phyloP scores from a whole-genome alignment of 2,797 vertebrate genomes.

The Lindbergichthys nudifrons region DNA sequence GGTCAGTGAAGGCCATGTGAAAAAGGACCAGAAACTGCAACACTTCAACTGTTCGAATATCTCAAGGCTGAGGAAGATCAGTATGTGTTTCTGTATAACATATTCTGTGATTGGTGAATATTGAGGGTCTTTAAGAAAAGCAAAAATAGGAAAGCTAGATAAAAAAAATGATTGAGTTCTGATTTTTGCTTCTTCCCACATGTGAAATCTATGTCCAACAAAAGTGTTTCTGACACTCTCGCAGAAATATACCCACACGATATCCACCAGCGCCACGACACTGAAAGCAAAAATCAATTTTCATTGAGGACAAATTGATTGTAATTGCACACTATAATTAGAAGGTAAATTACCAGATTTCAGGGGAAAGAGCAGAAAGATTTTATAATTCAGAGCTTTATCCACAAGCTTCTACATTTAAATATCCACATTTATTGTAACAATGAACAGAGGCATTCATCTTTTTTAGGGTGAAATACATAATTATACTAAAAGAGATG shows the following conservation, averaged over 20 bases:
- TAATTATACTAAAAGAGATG: constrained; percentile 40
- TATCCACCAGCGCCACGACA: constrained; percentile 15
- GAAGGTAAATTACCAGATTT: constrained; percentile 56
- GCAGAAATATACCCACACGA: constrained; percentile 16
- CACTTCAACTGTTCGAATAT: background rate
- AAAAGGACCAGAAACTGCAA: background rate
- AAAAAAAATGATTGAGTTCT: background rate
- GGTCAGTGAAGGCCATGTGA: constrained; percentile 4
- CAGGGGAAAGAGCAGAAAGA: constrained; percentile 42
- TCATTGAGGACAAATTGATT: constrained; percentile 72
- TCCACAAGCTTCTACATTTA: constrained; percentile 18
- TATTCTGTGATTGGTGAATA: background rate
- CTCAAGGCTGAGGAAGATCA: background rate
- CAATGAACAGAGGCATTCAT: constrained; percentile 31
- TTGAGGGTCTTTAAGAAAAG: background rate
- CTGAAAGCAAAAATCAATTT: constrained; percentile 67
- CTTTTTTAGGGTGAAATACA: constrained; percentile 24
- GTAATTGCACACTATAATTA: constrained; percentile 71
- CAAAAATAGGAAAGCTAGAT: background rate
- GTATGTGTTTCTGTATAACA: background rate
- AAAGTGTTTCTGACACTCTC: background rate
- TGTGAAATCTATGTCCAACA: background rate
- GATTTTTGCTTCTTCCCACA: background rate
- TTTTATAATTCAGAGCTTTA: constrained; percentile 35
- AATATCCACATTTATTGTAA: constrained; percentile 44